phyloP scores from a whole-genome alignment of 1,140 invertebrate species.

The Littorina saxatilis region DNA sequence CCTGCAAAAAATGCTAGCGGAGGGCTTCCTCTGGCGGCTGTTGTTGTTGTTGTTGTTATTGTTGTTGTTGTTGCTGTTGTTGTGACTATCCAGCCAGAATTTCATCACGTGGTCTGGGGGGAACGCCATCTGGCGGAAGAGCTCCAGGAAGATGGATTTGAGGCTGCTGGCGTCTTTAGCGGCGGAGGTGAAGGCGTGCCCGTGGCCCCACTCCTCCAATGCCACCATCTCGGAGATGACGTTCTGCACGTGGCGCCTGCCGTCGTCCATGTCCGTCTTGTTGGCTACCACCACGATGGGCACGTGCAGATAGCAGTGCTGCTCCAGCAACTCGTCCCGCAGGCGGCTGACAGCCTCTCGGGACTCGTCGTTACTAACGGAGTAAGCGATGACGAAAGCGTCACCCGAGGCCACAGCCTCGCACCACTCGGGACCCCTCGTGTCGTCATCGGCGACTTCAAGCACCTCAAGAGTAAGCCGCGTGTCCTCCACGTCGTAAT shows the following conservation, averaged over 20 bases:
- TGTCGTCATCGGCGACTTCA: conserved; percentile 87
- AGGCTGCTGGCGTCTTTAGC: background rate
- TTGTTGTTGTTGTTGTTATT: too few species aligned
- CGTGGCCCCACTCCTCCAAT: background rate
- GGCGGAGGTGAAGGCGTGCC: background rate
- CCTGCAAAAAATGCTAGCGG: background rate
- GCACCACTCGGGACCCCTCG: conserved; percentile 93
- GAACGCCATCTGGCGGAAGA: background rate
- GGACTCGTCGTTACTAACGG: conserved; percentile 86
- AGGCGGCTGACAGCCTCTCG: conserved; percentile 80
- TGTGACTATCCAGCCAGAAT: background rate
- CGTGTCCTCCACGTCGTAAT: conserved; percentile 82
- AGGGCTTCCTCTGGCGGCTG: background rate
- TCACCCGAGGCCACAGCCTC: conserved; percentile 90
- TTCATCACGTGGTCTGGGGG: conserved; percentile 5
- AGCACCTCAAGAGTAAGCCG: conserved; percentile 79
- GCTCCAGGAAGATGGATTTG: background rate
- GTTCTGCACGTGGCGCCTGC: background rate
- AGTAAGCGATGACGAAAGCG: conserved; percentile 92
- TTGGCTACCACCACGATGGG: conserved; percentile 17
- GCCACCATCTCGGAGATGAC: conserved; percentile 1
- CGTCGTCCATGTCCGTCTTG: conserved; percentile 15
- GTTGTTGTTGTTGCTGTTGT: background rate
- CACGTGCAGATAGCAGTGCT: conserved; percentile 5
- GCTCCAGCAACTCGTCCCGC: conserved; percentile 32